A percentile compares a stretch with the other conserved stretches of the same genome.
These are phyloP conservation scores for Eumacrocentrus americanus DNA, from an alignment of 2,888 invertebrate genomes.

Conservation along the genomic window DNA sequence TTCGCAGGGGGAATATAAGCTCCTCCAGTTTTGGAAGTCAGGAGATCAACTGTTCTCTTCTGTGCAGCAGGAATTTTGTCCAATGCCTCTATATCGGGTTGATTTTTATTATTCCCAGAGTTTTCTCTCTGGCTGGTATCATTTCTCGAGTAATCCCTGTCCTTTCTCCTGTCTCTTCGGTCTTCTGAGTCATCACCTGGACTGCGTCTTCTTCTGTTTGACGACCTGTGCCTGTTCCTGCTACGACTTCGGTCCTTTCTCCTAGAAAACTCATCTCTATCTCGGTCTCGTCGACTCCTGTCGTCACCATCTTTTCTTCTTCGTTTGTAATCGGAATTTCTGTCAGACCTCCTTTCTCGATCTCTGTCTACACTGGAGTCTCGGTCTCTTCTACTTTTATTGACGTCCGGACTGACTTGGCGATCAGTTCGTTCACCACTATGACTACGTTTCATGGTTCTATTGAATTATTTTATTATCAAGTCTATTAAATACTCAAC, in stretches of 20 bases:
- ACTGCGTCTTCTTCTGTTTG: not conserved
- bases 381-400: not conserved
- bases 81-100: constrained; percentile 27
- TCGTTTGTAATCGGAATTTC: not conserved
- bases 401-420: not conserved
- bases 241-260: not conserved
- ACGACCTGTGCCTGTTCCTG: not conserved
- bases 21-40: constrained; percentile 86
- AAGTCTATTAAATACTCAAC: too few species aligned
- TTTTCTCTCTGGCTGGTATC: constrained; percentile 2
- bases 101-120: constrained; percentile 23
- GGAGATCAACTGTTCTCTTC: constrained; percentile 68
- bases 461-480: too few species aligned
- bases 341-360: not conserved
- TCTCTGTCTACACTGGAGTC: not conserved
- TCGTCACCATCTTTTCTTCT: not conserved
- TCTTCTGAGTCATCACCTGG: not conserved
- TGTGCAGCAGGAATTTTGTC: constrained; percentile 54
- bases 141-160: not conserved
- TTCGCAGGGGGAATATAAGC: constrained; percentile 99
- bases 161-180: not conserved
- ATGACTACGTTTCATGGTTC: too few species aligned
- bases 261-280: not conserved
- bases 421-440: too few species aligned
- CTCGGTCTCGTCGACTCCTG: not conserved